Percentiles rank a stretch among this genome's conserved stretches.
Evolutionary conservation across 2,888 invertebrate species (phyloP).

Genomic region (Drosophila cracens): DNA sequence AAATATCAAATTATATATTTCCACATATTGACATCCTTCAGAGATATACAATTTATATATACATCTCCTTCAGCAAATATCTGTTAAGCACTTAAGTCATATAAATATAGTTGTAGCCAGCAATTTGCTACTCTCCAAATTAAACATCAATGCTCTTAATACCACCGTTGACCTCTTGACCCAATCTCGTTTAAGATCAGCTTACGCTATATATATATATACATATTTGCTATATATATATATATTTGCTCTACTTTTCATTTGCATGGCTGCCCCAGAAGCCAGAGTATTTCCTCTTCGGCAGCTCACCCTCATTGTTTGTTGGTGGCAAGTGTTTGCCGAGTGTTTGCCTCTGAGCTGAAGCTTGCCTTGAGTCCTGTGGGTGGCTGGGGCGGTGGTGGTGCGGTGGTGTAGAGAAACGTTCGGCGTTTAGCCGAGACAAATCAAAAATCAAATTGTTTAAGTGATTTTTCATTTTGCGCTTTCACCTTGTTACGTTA

Average conservation of each 20-base stretch:
- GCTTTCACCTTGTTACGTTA: slow-evolving; percentile 82
- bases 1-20: background rate
- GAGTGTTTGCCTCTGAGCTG: slow-evolving; percentile 6
- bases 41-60: background rate
- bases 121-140: background rate
- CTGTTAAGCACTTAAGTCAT: background rate
- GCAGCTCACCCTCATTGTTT: background rate
- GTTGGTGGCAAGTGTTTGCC: background rate
- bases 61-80: background rate
- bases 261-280: slow-evolving; percentile 2
- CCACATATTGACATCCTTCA: background rate
- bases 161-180: background rate
- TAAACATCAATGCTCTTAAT: background rate
- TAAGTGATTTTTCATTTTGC: slow-evolving; percentile 82
- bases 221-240: background rate
- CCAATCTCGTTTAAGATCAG: slow-evolving; percentile 2
- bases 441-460: slow-evolving; percentile 79
- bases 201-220: background rate
- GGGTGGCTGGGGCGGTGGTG: background rate
- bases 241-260: background rate
- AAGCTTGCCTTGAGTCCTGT: background rate
- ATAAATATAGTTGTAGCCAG: background rate
- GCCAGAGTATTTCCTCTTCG: slow-evolving; percentile 18
- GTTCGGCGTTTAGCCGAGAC: slow-evolving; percentile 29
- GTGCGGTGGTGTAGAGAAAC: background rate